These are phyloP conservation scores for Hassar affinis DNA, from an alignment of 2,113 vertebrate species.

Conservation along the genomic window DNA sequence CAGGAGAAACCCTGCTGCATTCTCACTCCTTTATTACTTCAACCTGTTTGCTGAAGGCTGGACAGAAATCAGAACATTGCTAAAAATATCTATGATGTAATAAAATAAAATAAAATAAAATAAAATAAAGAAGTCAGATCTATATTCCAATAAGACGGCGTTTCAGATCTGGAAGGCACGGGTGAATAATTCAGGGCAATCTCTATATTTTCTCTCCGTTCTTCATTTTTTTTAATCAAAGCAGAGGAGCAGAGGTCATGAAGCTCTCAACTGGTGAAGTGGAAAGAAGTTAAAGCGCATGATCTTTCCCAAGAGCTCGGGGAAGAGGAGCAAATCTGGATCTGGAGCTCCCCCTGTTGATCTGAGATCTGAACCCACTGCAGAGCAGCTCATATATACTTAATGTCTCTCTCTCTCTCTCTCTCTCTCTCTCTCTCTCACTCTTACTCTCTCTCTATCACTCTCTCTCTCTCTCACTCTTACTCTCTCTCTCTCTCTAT, in stretches of 20 bases:
- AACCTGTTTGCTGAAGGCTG: slow-evolving; percentile 14
- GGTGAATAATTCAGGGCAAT: slow-evolving; percentile 55
- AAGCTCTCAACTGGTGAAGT: slow-evolving; percentile 16
- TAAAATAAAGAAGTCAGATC: slow-evolving; percentile 42
- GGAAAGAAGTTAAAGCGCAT: neutral
- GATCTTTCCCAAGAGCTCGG: neutral
- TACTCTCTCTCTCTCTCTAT: too few relatives aligned
- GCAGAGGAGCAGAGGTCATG: slow-evolving; percentile 3
- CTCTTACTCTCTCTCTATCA: too few relatives aligned
- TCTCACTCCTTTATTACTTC: slow-evolving; percentile 38
- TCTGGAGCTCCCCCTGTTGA: slow-evolving; percentile 63
- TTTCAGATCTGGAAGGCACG: slow-evolving; percentile 45
- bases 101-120: neutral
- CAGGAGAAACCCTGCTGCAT: slow-evolving; percentile 8
- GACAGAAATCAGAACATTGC: slow-evolving; percentile 38
- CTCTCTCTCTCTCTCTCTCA: too few relatives aligned
- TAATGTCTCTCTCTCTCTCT: too few relatives aligned
- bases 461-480: too few relatives aligned
- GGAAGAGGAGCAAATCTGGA: slow-evolving; percentile 7
- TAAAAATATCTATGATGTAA: neutral
- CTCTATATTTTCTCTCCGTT: slow-evolving; percentile 19
- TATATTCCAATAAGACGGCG: slow-evolving; percentile 42
- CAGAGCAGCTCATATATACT: neutral
- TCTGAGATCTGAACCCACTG: neutral
- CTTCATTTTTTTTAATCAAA: slow-evolving; percentile 41